These are phyloP conservation scores for Pseudoatta argentina DNA, from an alignment of 1,140 invertebrate species.

Conservation along the genomic window DNA sequence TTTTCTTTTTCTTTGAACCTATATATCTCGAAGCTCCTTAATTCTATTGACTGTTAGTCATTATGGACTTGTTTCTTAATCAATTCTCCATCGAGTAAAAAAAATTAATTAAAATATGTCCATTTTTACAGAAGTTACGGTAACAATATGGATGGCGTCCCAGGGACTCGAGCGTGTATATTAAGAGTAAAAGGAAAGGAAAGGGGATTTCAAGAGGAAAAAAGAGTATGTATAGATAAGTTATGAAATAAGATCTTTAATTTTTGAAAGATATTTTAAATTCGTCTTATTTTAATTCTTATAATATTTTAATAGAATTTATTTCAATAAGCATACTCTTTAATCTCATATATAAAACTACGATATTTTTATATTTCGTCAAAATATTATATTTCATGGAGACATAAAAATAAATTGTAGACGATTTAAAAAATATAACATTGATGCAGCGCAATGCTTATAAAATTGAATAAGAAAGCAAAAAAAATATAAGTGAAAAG, in stretches of 20 bases:
- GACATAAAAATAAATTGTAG: neutral
- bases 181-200: no score
- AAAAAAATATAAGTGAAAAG: neutral
- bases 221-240: no score
- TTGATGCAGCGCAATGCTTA: neutral
- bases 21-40: no score
- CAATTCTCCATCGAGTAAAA: no score
- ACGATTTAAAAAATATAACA: neutral
- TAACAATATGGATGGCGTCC: no score
- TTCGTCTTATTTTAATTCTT: neutral
- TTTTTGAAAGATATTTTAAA: neutral
- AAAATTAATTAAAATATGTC: no score
- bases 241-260: conserved; percentile 1
- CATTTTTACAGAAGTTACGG: no score
- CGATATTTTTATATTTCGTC: neutral
- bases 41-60: no score
- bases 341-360: neutral
- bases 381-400: conserved; percentile 3
- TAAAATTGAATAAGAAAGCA: neutral
- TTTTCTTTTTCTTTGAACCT: no score
- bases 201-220: no score
- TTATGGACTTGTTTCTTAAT: no score
- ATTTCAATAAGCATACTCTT: neutral
- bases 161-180: no score
- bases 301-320: neutral